phyloP scores from a whole-genome alignment of 2,797 vertebrate species.

The Austrolebias charrua region DNA sequence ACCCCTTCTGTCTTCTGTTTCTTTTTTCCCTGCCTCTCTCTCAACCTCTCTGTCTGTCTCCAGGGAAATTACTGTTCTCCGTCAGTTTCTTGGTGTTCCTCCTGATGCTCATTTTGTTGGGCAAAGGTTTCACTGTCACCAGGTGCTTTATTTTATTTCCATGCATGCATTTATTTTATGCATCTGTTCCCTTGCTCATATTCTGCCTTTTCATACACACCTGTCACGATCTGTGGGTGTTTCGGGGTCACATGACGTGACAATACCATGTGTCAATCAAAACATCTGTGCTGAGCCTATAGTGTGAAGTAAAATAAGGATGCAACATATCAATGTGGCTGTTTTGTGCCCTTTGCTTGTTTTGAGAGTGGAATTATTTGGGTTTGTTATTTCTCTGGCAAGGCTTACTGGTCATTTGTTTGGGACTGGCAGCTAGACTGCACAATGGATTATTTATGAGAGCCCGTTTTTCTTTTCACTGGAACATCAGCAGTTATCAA shows the following conservation, averaged over 20 bases:
- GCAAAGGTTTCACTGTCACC: slow-evolving; percentile 95
- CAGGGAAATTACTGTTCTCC: slow-evolving; percentile 94
- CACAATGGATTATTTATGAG: slow-evolving; percentile 47
- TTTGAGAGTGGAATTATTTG: slow-evolving; percentile 2
- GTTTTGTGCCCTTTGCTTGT: slow-evolving; percentile 14
- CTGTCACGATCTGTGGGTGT: slow-evolving; percentile 34
- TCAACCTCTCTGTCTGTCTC: slow-evolving; percentile 57
- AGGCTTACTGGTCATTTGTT: slow-evolving; percentile 27
- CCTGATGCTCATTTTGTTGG: slow-evolving; percentile 89
- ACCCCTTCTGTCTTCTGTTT: slow-evolving; percentile 55
- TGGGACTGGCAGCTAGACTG: slow-evolving; percentile 16
- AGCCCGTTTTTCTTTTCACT: slow-evolving; percentile 19
- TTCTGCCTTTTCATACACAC: slow-evolving; percentile 13
- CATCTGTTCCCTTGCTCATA: slow-evolving; percentile 1
- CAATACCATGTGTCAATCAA: slow-evolving; percentile 42
- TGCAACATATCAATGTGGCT: slow-evolving; percentile 13
- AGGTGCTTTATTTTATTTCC: slow-evolving; percentile 65
- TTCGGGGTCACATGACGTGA: slow-evolving; percentile 36
- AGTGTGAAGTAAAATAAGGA: slow-evolving; percentile 21
- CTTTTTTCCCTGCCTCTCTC: slow-evolving; percentile 46
- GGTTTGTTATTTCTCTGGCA: slow-evolving; percentile 22
- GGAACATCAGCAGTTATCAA: slow-evolving; percentile 38
- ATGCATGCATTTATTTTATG: slow-evolving; percentile 10
- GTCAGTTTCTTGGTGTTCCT: slow-evolving; percentile 92
- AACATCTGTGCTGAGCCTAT: slow-evolving; percentile 16